A percentile compares a stretch with the other conserved stretches of the same genome.
These are phyloP conservation scores for Arrhamphus sclerolepis DNA, from an alignment of 2,797 vertebrate genomes.

Conservation along the genomic window DNA sequence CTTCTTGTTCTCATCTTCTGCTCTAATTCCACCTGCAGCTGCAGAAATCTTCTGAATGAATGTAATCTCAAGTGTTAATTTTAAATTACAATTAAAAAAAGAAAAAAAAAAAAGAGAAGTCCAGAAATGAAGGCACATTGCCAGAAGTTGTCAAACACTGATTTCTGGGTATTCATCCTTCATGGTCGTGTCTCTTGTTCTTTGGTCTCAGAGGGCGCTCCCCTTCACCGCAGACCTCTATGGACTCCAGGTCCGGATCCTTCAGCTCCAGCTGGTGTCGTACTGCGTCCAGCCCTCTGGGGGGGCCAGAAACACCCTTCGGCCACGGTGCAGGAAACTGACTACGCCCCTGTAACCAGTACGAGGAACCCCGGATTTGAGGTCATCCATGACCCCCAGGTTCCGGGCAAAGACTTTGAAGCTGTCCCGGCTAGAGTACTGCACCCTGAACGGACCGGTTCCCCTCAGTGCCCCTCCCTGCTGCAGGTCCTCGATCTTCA, in stretches of 20 bases:
- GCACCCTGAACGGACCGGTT: conserved; percentile 83
- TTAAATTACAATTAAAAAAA: conserved; percentile 20
- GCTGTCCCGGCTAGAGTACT: conserved; percentile 88
- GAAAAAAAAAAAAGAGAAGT: conserved; percentile 30
- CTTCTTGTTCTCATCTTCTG: no score
- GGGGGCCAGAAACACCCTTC: conserved; percentile 89
- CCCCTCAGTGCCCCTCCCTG: conserved; percentile 75
- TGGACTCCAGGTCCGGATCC: background rate
- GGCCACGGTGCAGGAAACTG: conserved; percentile 87
- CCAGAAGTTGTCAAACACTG: conserved; percentile 25
- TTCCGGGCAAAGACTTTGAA: conserved; percentile 93
- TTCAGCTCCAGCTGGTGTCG: conserved; percentile 92
- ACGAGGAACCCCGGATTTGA: conserved; percentile 94
- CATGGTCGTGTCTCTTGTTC: conserved; percentile 47
- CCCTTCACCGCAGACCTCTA: conserved; percentile 39
- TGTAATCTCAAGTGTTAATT: conserved; percentile 21
- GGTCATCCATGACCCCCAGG: conserved; percentile 93
- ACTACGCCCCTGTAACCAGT: conserved; percentile 92
- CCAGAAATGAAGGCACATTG: conserved; percentile 63
- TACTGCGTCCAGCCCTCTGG: conserved; percentile 90
- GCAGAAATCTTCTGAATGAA: conserved; percentile 5
- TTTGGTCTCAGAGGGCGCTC: conserved; percentile 80
- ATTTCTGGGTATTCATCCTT: conserved; percentile 26
- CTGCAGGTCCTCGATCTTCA: conserved; percentile 87
- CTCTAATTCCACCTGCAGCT: background rate